These are phyloP conservation scores for Steinernema feltiae DNA, from an alignment of 1,140 invertebrate genomes.

Conservation along the genomic window DNA sequence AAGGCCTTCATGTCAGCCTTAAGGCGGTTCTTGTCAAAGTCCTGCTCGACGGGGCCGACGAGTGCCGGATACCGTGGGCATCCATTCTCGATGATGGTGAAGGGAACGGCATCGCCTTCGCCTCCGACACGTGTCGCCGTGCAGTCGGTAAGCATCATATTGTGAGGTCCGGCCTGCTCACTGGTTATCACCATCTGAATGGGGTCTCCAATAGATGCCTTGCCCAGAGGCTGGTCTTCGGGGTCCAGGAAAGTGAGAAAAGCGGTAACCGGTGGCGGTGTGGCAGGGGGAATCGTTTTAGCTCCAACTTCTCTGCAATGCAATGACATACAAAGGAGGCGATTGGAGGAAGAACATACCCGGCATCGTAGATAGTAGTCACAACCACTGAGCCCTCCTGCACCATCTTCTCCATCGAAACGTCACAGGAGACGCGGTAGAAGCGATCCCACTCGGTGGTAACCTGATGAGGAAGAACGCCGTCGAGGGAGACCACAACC, in stretches of 20 bases:
- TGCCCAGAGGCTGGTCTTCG: conserved; percentile 51
- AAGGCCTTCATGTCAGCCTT: conserved; percentile 57
- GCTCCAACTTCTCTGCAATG: conserved; percentile 38
- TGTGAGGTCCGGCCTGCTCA: conserved; percentile 53
- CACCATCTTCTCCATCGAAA: conserved; percentile 56
- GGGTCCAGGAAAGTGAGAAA: conserved; percentile 46
- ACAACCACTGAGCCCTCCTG: conserved; percentile 56
- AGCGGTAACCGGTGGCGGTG: conserved; percentile 56
- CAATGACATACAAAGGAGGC: neutral
- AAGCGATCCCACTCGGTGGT: conserved; percentile 58
- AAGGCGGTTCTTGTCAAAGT: conserved; percentile 56
- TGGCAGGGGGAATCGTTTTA: conserved; percentile 52
- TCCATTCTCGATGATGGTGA: conserved; percentile 57
- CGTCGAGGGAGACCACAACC: conserved; percentile 56
- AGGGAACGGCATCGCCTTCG: conserved; percentile 54
- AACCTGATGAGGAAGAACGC: conserved; percentile 56
- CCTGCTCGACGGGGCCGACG: conserved; percentile 57
- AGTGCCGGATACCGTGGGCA: conserved; percentile 56
- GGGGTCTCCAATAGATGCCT: conserved; percentile 55
- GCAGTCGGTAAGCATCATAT: conserved; percentile 55
- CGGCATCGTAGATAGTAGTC: conserved; percentile 57
- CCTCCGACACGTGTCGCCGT: conserved; percentile 54
- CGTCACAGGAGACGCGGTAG: conserved; percentile 55
- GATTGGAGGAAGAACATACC: conserved; percentile 19
- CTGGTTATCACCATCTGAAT: conserved; percentile 51